phyloP scores from a whole-genome alignment of 1,140 invertebrate species.

The Mycetomoellerius zeteki region DNA sequence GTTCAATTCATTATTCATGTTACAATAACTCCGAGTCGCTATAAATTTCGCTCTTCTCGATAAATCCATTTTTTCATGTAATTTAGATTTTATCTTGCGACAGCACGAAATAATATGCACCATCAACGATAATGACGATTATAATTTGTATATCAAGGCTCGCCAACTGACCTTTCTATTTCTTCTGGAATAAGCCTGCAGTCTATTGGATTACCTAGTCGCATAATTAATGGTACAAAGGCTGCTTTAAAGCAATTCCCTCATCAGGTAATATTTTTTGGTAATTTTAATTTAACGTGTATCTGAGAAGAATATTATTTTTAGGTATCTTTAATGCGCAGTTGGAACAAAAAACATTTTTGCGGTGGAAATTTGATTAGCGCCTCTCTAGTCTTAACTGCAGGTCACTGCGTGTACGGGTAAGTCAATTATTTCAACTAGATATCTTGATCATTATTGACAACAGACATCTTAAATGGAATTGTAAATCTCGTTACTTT shows the following conservation, averaged over 20 bases:
- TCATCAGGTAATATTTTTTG: conserved; percentile 74
- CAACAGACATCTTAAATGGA: not conserved
- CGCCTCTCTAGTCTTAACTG: conserved; percentile 75
- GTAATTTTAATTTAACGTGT: not conserved
- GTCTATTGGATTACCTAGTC: conserved; percentile 44
- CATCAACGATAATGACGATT: not conserved
- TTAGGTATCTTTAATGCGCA: conserved; percentile 80
- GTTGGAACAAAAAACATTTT: conserved; percentile 72
- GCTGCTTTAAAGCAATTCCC: conserved; percentile 79
- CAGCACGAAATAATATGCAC: not conserved
- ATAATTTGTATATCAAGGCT: conserved; percentile 33
- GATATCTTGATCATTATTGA: not conserved
- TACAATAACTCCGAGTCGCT: not conserved
- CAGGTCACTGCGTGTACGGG: conserved; percentile 81
- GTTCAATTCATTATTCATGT: no score
- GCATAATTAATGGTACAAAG: conserved; percentile 81
- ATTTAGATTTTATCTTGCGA: conserved; percentile 39
- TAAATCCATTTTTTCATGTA: conserved; percentile 8
- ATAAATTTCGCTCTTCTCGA: not conserved
- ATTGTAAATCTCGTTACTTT: not conserved
- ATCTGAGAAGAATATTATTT: not conserved
- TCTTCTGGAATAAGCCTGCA: no score
- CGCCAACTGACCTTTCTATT: not conserved
- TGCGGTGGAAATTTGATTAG: conserved; percentile 80
- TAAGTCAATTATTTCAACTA: conserved; percentile 59